phyloP scores from a whole-genome alignment of 2,888 invertebrate genomes.

The Stenodera caucasica region DNA sequence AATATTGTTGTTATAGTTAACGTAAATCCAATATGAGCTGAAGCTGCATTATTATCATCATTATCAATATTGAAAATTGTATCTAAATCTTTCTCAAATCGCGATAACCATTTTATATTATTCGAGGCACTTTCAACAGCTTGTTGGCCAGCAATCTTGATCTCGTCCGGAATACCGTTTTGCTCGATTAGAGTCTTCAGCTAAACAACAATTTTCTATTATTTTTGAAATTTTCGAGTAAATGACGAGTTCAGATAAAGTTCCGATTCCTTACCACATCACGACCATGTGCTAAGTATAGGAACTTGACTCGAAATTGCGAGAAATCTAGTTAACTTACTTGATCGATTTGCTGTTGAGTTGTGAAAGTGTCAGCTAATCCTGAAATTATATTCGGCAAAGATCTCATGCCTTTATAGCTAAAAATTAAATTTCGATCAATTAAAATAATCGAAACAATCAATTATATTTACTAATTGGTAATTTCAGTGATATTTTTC shows the following conservation, averaged over 20 bases:
- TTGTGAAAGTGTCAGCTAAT: conserved; percentile 33
- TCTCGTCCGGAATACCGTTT: conserved; percentile 15
- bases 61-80: neutral
- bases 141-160: conserved; percentile 14
- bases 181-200: conserved; percentile 13
- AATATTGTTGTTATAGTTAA: neutral
- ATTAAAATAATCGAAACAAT: conserved; percentile 3
- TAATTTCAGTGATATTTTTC: conserved; percentile 23
- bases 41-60: neutral
- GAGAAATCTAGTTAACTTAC: conserved; percentile 6
- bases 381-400: conserved; percentile 28
- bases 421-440: conserved; percentile 16
- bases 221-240: too few relatives aligned
- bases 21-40: neutral
- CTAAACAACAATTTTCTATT: conserved; percentile 22
- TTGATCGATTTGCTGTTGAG: conserved; percentile 18
- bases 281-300: too few relatives aligned
- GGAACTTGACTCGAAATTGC: too few relatives aligned
- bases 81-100: neutral
- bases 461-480: conserved; percentile 25
- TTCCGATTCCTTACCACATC: too few relatives aligned
- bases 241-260: too few relatives aligned
- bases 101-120: conserved; percentile 21
- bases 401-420: conserved; percentile 31
- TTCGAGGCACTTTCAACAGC: conserved; percentile 17